Evolutionary conservation across 2,113 vertebrate species (phyloP).

Genomic region (Sus scrofa): T2T-Sscrofa CM000812.6:121639001-121639500

Average conservation of each 20-base stretch:
- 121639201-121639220: not conserved
- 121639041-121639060: not conserved
- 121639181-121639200: not conserved
- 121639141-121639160: not conserved
- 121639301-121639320: not conserved
- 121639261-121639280: not conserved
- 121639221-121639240: not conserved
- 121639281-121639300: not conserved
- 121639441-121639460: not conserved
- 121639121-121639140: not conserved
- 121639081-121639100: not conserved
- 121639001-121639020: not conserved
- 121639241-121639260: not conserved
- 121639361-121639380: not conserved
- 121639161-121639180: constrained; percentile 28
- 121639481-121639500: not conserved
- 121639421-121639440: not conserved
- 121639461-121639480: not conserved
- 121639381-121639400: not conserved
- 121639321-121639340: not conserved
- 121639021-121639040: constrained; percentile 36
- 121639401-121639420: not conserved
- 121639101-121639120: not conserved
- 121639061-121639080: not conserved
- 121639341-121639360: not conserved